A percentile compares a stretch with the other conserved stretches of the same genome.
Evolutionary conservation across 2,113 vertebrate species (phyloP).

Genomic region (Clarias gariepinus): DNA sequence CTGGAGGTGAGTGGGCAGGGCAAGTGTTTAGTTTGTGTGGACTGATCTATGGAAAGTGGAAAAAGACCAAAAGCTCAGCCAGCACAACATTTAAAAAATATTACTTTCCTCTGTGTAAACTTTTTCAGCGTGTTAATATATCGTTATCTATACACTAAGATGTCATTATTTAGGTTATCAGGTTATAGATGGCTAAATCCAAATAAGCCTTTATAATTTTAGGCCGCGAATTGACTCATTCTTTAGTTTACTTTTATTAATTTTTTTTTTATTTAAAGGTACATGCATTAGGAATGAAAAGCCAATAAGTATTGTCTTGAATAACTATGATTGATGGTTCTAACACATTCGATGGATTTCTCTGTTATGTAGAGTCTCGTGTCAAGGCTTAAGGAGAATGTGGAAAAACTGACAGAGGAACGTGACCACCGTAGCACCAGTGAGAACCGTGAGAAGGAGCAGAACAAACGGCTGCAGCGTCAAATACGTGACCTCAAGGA

Average conservation of each 20-base stretch:
- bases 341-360: not conserved
- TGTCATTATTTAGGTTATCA: not conserved
- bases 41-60: not conserved
- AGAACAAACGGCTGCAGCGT: conserved; percentile 91
- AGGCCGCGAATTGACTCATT: not conserved
- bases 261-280: not conserved
- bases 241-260: not conserved
- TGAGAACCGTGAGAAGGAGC: conserved; percentile 92
- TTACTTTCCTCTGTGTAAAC: not conserved
- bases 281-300: not conserved
- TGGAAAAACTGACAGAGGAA: conserved; percentile 95
- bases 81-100: not conserved
- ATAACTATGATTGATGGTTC: too few relatives aligned
- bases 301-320: not conserved
- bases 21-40: not conserved
- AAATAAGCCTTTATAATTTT: not conserved
- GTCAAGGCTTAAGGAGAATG: conserved; percentile 88
- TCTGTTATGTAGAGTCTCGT: conserved; percentile 78
- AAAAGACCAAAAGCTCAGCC: not conserved
- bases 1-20: conserved; percentile 81
- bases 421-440: conserved; percentile 85
- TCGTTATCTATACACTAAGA: not conserved
- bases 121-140: not conserved
- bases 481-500: conserved; percentile 93
- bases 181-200: not conserved